Evolutionary conservation across 2,797 vertebrate species (phyloP).

Genomic region (Cyclopterus lumpus): DNA sequence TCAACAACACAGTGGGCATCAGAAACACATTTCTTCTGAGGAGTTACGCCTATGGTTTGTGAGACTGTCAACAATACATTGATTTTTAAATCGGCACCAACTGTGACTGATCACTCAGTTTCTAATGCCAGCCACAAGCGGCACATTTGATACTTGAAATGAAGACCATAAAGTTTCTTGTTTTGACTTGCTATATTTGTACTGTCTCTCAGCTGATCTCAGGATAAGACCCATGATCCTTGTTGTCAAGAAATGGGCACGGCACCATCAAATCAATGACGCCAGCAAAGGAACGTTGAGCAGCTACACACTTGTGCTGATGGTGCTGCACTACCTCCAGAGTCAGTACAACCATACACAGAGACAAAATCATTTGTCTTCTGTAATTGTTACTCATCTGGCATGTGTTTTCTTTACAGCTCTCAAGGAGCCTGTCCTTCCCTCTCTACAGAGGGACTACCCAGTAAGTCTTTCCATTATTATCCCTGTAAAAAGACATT

Average conservation of each 20-base stretch:
- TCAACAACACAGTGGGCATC: constrained; percentile 97
- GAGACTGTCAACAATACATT: neutral
- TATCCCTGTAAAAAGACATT: neutral
- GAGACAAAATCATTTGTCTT: neutral
- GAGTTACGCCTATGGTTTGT: constrained; percentile 93
- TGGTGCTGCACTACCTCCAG: constrained; percentile 99
- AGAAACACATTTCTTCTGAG: constrained; percentile 98
- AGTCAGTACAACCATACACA: constrained; percentile 86
- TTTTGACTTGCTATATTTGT: constrained; percentile 14
- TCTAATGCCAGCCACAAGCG: neutral
- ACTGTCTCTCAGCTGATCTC: constrained; percentile 87
- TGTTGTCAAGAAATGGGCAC: constrained; percentile 96
- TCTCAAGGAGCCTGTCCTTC: constrained; percentile 91
- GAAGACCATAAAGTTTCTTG: neutral
- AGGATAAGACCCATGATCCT: constrained; percentile 93
- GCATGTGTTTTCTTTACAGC: constrained; percentile 77
- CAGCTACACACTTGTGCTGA: constrained; percentile 96
- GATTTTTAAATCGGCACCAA: neutral
- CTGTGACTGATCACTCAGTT: constrained; percentile 1
- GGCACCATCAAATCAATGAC: constrained; percentile 91
- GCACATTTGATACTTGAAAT: neutral
- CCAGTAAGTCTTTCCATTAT: constrained; percentile 86
- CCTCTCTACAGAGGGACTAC: constrained; percentile 93
- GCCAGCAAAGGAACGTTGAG: constrained; percentile 97
- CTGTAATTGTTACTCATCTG: constrained; percentile 10